These are phyloP conservation scores for Melanerpes formicivorus DNA, from an alignment of 2,113 vertebrate genomes.

Conservation along the genomic window DNA sequence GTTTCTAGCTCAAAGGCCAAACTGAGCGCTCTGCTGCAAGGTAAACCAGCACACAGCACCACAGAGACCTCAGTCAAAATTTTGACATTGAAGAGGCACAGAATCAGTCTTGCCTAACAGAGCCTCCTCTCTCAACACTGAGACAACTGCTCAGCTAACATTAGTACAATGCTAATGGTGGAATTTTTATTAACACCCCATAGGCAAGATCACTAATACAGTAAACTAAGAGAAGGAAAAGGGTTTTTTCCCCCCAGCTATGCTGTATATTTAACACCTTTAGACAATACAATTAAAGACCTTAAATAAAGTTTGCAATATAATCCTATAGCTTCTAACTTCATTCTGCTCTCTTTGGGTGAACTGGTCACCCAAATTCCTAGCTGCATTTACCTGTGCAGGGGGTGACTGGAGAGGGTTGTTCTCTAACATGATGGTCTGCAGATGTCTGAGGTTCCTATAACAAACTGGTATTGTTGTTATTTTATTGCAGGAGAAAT, in stretches of 20 bases:
- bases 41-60: background rate
- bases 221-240: background rate
- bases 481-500: slow-evolving; percentile 98
- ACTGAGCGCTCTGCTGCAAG: background rate
- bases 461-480: slow-evolving; percentile 92
- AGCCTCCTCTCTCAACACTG: background rate
- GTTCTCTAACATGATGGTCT: slow-evolving; percentile 93
- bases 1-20: background rate
- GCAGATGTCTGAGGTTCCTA: slow-evolving; percentile 90
- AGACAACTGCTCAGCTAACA: background rate
- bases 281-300: background rate
- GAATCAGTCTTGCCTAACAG: background rate
- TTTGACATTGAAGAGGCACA: background rate
- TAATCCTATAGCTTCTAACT: background rate
- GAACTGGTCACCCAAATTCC: background rate
- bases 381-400: slow-evolving; percentile 86
- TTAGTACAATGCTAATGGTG: background rate
- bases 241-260: background rate
- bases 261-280: background rate
- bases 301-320: background rate
- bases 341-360: background rate
- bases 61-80: background rate
- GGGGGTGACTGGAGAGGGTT: slow-evolving; percentile 95
- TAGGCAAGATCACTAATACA: background rate
- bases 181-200: background rate